Conservation (phyloP, 2,113 vertebrate species). For the Ceuthmochares aereus region DNA sequence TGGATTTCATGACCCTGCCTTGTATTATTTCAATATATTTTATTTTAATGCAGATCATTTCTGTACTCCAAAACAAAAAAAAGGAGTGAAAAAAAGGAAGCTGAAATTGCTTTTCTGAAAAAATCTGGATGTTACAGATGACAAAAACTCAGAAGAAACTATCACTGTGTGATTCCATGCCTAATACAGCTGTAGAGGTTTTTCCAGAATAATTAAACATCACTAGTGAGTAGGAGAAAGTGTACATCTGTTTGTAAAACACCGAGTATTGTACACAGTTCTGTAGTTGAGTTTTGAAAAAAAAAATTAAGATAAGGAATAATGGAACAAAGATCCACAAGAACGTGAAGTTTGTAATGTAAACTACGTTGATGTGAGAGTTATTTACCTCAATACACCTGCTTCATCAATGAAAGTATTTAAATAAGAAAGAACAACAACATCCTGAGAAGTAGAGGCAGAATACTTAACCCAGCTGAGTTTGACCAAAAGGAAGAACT, state of each 20-base stretch:
- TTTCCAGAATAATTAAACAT: not conserved
- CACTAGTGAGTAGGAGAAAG: not conserved
- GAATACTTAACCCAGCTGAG: not conserved
- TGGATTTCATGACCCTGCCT: not conserved
- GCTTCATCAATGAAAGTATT: not conserved
- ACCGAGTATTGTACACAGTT: not conserved
- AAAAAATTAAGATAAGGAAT: not conserved
- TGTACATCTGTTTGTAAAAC: not conserved
- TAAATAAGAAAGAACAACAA: not conserved
- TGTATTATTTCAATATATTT: not conserved
- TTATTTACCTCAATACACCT: not conserved
- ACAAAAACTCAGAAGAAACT: not conserved
- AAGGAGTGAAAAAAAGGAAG: not conserved
- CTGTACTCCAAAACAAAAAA: not conserved
- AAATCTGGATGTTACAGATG: accelerated
- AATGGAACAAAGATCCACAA: not conserved
- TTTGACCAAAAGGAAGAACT: not conserved
- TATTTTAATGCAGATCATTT: not conserved
- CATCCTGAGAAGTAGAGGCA: not conserved
- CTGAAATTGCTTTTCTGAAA: not conserved
- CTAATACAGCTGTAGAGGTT: not conserved
- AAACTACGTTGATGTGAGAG: not conserved
- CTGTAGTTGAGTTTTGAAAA: not conserved
- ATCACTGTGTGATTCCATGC: not conserved
- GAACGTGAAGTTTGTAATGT: not conserved